Evolutionary conservation across 2,113 vertebrate species (phyloP).

Genomic region (Ophiodon elongatus): DNA sequence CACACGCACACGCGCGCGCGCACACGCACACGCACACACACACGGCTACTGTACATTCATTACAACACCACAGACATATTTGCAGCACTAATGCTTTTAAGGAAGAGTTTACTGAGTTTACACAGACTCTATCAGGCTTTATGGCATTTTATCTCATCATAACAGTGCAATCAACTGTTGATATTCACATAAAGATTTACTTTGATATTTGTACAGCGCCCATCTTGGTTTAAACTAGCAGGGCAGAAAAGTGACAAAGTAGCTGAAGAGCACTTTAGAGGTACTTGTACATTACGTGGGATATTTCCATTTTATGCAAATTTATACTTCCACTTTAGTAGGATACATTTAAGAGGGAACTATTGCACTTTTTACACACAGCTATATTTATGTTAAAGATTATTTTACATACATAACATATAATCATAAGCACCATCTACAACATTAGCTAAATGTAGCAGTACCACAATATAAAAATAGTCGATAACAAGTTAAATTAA

Average conservation of each 20-base stretch:
- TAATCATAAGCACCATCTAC: neutral
- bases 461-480: neutral
- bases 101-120: slow-evolving; percentile 18
- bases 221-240: neutral
- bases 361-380: neutral
- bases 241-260: neutral
- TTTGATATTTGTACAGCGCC: neutral
- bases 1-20: neutral
- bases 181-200: slow-evolving; percentile 14
- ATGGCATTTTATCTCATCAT: slow-evolving; percentile 33
- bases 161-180: slow-evolving; percentile 13
- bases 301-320: neutral
- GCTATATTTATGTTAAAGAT: neutral
- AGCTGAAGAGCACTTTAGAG: neutral
- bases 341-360: neutral
- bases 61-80: slow-evolving; percentile 31
- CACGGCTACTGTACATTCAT: slow-evolving; percentile 42
- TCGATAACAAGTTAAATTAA: neutral
- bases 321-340: neutral
- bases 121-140: neutral
- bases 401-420: neutral
- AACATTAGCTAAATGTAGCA: neutral
- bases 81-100: slow-evolving; percentile 6
- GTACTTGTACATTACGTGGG: neutral
- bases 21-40: neutral